Conservation (phyloP, 2,797 vertebrate species). For the Chromobotia macracanthus region DNA sequence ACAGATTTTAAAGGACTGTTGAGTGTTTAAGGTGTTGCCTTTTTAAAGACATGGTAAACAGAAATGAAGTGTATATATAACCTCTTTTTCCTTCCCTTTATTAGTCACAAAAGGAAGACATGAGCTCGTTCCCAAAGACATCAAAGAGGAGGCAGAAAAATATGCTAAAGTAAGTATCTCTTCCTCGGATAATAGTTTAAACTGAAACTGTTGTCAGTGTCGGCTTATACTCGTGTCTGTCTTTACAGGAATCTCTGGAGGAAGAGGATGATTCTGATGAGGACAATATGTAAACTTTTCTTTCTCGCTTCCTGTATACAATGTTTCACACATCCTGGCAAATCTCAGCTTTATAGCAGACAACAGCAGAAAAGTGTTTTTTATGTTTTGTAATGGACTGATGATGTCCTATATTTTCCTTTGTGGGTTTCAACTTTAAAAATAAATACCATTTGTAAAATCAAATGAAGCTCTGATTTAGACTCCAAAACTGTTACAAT, state of each 20-base stretch:
- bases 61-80: not conserved
- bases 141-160: slow-evolving; percentile 95
- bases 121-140: slow-evolving; percentile 92
- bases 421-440: slow-evolving; percentile 51
- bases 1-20: not conserved
- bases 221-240: slow-evolving; percentile 15
- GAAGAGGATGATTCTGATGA: slow-evolving; percentile 98
- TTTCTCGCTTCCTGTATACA: not conserved
- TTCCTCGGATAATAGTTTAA: not conserved
- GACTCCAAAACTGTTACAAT: slow-evolving; percentile 15
- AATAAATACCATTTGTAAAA: slow-evolving; percentile 34
- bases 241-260: slow-evolving; percentile 91
- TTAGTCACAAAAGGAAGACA: slow-evolving; percentile 95
- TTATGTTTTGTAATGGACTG: slow-evolving; percentile 69
- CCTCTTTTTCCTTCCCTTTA: slow-evolving; percentile 51
- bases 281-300: slow-evolving; percentile 90
- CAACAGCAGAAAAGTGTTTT: slow-evolving; percentile 57
- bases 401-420: slow-evolving; percentile 49
- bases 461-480: slow-evolving; percentile 15
- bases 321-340: slow-evolving; percentile 31
- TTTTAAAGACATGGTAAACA: not conserved
- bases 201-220: not conserved
- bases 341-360: slow-evolving; percentile 26
- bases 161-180: slow-evolving; percentile 90
- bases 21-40: not conserved